phyloP scores from a whole-genome alignment of 1,140 invertebrate genomes.

The Magallana angulata region DNA sequence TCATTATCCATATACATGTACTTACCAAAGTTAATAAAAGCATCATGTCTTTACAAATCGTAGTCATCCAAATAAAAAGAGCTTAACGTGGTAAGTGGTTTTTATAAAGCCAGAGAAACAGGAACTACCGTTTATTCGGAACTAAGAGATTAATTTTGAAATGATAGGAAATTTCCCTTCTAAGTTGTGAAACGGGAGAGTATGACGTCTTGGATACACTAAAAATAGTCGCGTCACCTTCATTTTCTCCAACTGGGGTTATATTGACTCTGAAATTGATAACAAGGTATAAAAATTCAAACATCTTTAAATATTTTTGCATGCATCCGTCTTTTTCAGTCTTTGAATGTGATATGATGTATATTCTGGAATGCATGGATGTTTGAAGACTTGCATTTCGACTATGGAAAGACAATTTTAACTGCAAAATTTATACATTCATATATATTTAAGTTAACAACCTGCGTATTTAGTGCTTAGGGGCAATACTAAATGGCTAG shows the following conservation, averaged over 20 bases:
- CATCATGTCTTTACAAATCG: neutral
- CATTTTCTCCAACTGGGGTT: neutral
- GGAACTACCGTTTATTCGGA: constrained; percentile 3
- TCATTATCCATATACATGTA: neutral
- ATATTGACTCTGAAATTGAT: too few species aligned
- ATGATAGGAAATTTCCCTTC: constrained; percentile 27
- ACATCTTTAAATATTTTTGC: too few species aligned
- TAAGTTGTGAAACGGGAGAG: neutral
- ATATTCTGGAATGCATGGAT: too few species aligned
- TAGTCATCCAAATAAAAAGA: neutral
- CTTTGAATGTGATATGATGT: too few species aligned
- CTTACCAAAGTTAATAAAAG: constrained; percentile 6
- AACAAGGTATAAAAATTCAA: too few species aligned
- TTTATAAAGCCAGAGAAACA: neutral
- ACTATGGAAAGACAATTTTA: too few species aligned
- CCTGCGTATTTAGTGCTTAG: too few species aligned
- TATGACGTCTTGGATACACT: neutral
- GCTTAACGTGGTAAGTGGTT: neutral
- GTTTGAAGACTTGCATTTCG: too few species aligned
- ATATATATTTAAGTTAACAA: too few species aligned
- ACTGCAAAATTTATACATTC: too few species aligned
- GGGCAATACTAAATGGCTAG: neutral
- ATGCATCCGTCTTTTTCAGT: too few species aligned
- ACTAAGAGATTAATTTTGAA: constrained; percentile 15
- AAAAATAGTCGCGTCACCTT: neutral